phyloP scores from a whole-genome alignment of 2,888 invertebrate species.

The Tryphoninae sp. region DNA sequence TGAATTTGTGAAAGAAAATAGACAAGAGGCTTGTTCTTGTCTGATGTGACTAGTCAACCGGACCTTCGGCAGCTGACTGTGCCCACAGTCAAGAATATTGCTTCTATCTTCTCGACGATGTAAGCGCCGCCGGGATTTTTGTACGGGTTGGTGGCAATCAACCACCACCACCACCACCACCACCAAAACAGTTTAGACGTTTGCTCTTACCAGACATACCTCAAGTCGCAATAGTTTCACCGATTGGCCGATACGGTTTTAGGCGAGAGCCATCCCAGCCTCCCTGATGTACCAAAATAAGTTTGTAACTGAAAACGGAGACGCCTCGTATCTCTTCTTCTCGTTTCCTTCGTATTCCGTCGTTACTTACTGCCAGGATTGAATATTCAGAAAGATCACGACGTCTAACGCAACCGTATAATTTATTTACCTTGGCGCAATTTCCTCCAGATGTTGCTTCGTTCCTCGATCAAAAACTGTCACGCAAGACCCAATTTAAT shows the following conservation, averaged over 20 bases:
- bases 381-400: conserved; percentile 20
- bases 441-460: conserved; percentile 33
- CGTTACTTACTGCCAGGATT: conserved; percentile 22
- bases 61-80: conserved; percentile 85
- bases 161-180: background rate
- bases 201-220: background rate
- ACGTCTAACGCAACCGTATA: conserved; percentile 14
- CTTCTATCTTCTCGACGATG: conserved; percentile 56
- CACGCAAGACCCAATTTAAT: background rate
- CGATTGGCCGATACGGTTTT: conserved; percentile 78
- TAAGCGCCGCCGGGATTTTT: conserved; percentile 51
- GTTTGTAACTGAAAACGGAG: conserved; percentile 79
- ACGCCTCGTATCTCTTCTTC: conserved; percentile 56
- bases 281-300: conserved; percentile 76
- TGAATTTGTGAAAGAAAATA: conserved; percentile 39
- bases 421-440: conserved; percentile 47
- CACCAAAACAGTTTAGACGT: background rate
- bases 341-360: conserved; percentile 11
- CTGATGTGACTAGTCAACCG: conserved; percentile 83
- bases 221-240: conserved; percentile 44
- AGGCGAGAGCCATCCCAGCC: conserved; percentile 73
- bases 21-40: conserved; percentile 62
- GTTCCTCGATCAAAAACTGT: background rate
- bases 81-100: conserved; percentile 81
- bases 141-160: conserved; percentile 31